Evolutionary conservation across 2,888 invertebrate genomes (phyloP), one percentile per base, ranked within the genome.

Genomic region (Drosophila testacea): DNA sequence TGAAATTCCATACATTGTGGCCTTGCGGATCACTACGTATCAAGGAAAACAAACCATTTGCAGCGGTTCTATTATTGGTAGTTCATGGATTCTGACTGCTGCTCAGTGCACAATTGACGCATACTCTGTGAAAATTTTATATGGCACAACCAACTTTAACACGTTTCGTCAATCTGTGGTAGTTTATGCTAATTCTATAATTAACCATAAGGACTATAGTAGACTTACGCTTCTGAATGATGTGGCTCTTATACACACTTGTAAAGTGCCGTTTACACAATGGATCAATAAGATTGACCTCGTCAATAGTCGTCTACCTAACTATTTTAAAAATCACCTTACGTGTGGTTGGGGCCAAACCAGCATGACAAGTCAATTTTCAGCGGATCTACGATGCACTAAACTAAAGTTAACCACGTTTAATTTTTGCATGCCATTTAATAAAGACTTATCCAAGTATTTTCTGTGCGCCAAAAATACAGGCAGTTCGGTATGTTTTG

Each of bases 31-130:
- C 16, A 16, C 16, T 0, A 0, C 28, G 0, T 48, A 16, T 32
- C 7, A 38, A 28, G 44, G 9, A 57, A 68, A 13, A 0, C 6
- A 6, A 6, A 4, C 16, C 0, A 2, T n/a, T 59, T 89, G 86
- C 39, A 83, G 89, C 38, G 89, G 86, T 39, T 69, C 78, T 9
- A 70, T 89, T 16, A 77, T 88, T 16, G 70, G 57, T 1, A 30
- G 59, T 13, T 41, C 36, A 0, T 88, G 71, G 56, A 42, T 88
- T 4, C 54, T 89, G 16, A 88, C 86, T 0, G 86, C 88, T 1
- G 79, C 79, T 4, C 88, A 86, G 52, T 89, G 88, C 52, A 68
- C 80, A 0, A 32, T 54, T 6, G n/a, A 38, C 0, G 61, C 62
- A 5, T 13, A 22, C 0, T 46, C 67, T 0, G 70, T 81, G 27